These are phyloP conservation scores for Antedon mediterranea DNA, from an alignment of 53 echinoderm and acorn worm genomes.

Conservation along the genomic window DNA sequence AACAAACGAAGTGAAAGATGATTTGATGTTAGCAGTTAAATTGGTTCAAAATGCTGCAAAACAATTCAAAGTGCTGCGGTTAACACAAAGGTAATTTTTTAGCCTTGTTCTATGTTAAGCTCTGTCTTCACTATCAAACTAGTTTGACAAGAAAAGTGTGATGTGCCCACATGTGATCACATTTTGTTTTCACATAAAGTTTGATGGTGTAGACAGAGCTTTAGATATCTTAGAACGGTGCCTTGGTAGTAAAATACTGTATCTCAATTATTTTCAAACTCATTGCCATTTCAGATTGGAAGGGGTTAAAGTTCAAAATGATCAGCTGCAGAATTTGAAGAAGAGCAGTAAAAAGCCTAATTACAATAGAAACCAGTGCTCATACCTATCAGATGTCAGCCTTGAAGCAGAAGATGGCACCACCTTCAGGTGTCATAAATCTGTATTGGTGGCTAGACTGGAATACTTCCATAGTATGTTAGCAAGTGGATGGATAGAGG, in stretches of 20 bases:
- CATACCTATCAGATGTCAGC: constrained; percentile 51
- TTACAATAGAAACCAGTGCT: constrained; percentile 31
- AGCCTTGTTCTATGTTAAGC: no score
- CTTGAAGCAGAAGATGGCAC: constrained; percentile 55
- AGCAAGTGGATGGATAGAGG: constrained; percentile 92
- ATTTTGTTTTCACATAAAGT: no score
- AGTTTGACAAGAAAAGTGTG: no score
- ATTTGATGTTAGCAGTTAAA: constrained; percentile 32
- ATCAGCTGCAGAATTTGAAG: constrained; percentile 51
- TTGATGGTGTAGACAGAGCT: no score
- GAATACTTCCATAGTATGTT: constrained; percentile 97
- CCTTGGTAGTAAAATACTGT: no score
- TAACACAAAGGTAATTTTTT: constrained; percentile 68
- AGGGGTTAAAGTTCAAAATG: constrained; percentile 48
- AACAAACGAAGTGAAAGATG: constrained; percentile 39
- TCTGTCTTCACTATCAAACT: no score
- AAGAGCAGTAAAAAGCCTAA: constrained; percentile 17
- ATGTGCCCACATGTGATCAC: no score
- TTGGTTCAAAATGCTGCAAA: constrained; percentile 54
- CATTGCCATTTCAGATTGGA: constrained; percentile 44
- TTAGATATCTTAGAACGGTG: no score
- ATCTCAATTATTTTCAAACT: not conserved
- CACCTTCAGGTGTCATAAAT: constrained; percentile 63
- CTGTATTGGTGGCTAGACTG: constrained; percentile 76
- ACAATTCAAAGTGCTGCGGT: constrained; percentile 62